Evolutionary conservation across 2,888 invertebrate species (phyloP).

Genomic region (Xestia sexstrigata): DNA sequence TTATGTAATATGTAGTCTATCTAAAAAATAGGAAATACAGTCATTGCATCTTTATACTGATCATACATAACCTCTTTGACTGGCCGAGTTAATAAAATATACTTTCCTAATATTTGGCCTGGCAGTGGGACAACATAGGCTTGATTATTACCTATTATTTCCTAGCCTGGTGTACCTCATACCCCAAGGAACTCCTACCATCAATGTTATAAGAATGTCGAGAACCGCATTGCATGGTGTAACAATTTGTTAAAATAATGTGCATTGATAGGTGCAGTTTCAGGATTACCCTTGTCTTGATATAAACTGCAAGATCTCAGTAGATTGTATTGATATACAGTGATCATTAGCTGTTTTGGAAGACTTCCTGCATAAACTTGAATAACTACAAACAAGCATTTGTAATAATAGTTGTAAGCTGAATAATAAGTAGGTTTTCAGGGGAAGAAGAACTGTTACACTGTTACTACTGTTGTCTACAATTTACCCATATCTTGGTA

Average conservation of each 20-base stretch:
- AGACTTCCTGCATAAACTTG: not conserved
- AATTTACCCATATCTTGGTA: not conserved
- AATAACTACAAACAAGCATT: not conserved
- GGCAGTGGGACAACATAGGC: not conserved
- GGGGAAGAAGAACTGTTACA: not conserved
- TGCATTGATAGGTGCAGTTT: not conserved
- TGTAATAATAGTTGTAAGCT: no score
- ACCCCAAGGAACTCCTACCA: not conserved
- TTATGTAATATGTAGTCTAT: no score
- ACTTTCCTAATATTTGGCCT: constrained; percentile 5
- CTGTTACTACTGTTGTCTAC: no score
- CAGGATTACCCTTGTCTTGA: not conserved
- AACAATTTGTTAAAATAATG: not conserved
- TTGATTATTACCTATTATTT: not conserved
- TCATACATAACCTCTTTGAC: not conserved
- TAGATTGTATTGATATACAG: not conserved
- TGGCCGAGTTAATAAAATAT: not conserved
- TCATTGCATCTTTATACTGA: not conserved
- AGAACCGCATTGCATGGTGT: not conserved
- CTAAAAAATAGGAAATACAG: not conserved
- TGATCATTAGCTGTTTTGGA: no score
- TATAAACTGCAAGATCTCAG: not conserved
- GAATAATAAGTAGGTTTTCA: not conserved
- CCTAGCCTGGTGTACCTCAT: not conserved
- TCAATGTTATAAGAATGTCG: not conserved